These are phyloP conservation scores for Proterorhinus semilunaris DNA, from an alignment of 2,113 vertebrate genomes.

Conservation along the genomic window DNA sequence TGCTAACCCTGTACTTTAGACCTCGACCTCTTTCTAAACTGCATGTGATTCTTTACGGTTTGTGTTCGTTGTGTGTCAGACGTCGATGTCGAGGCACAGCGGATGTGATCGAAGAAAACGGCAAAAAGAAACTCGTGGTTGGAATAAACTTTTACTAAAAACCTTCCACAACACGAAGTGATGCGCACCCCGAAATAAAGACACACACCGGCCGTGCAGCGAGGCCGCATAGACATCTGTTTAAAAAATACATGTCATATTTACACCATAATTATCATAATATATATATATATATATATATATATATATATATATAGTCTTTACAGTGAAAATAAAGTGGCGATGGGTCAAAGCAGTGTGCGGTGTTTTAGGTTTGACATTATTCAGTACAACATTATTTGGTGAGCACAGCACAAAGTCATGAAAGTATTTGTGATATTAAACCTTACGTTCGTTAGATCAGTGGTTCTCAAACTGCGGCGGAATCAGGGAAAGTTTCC, in stretches of 20 bases:
- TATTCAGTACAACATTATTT: not conserved
- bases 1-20: no score
- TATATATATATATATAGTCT: slow-evolving; percentile 23
- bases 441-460: no score
- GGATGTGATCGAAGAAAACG: not conserved
- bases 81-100: no score
- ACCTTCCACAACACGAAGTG: not conserved
- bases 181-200: slow-evolving; percentile 7
- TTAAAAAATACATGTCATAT: slow-evolving; percentile 51
- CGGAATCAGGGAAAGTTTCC: no score
- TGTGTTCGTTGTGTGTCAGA: no score
- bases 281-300: slow-evolving; percentile 4
- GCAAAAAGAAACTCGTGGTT: not conserved
- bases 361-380: not conserved
- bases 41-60: no score
- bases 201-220: slow-evolving; percentile 18
- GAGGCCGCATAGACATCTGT: slow-evolving; percentile 46
- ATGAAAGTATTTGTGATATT: no score
- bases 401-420: no score
- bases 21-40: no score
- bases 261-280: slow-evolving; percentile 30
- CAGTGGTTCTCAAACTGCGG: no score
- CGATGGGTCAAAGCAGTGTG: slow-evolving; percentile 19
- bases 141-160: slow-evolving; percentile 2
- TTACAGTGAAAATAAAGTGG: slow-evolving; percentile 29